Evolutionary conservation across 2,888 invertebrate species (phyloP).

Genomic region (Polyommatus iphigenia): DNA sequence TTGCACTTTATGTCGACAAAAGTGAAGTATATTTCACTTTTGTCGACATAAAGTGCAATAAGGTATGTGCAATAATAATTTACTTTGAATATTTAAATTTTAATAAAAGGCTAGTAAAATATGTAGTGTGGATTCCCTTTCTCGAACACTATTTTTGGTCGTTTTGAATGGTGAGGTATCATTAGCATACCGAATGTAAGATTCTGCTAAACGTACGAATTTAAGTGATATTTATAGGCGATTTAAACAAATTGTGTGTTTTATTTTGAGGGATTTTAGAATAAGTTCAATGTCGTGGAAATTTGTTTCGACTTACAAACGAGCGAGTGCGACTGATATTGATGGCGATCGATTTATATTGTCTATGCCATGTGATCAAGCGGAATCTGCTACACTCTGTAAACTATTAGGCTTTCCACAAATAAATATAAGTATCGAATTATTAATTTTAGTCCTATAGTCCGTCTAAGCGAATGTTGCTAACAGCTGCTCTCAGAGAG

Average conservation of each 20-base stretch:
- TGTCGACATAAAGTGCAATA: too few species aligned
- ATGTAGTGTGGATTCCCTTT: neutral
- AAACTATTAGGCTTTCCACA: neutral
- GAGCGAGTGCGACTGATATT: conserved; percentile 49
- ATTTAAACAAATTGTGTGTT: conserved; percentile 13
- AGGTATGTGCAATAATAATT: too few species aligned
- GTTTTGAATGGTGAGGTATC: neutral
- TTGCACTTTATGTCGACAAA: too few species aligned
- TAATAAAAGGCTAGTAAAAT: too few species aligned
- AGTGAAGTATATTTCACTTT: neutral
- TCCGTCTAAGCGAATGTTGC: neutral
- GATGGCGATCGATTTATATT: conserved; percentile 34
- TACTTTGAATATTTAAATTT: too few species aligned
- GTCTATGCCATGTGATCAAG: conserved; percentile 1
- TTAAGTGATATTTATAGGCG: neutral
- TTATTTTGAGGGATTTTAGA: conserved; percentile 33
- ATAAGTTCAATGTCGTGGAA: conserved; percentile 57
- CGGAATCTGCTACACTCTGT: neutral
- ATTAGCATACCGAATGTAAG: neutral
- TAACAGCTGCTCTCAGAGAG: too few species aligned
- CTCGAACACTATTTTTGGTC: neutral
- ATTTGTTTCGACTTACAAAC: conserved; percentile 49
- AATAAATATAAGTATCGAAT: neutral
- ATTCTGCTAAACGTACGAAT: neutral
- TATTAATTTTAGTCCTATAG: neutral